Conservation (phyloP, 2,888 invertebrate species). For the Flexamia atlantica region DNA sequence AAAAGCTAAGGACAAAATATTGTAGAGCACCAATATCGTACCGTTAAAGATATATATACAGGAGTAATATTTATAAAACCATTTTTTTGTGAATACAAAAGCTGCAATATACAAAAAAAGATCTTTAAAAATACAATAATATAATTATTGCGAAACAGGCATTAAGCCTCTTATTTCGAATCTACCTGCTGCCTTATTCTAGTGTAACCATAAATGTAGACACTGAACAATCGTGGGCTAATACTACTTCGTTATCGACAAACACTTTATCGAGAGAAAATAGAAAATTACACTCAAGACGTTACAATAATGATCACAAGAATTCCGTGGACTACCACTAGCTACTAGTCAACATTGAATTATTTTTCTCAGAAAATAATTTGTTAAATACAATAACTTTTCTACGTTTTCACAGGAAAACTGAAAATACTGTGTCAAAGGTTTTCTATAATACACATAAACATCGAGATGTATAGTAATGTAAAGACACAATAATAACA, state of each 20-base stretch:
- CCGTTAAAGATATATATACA: slow-evolving; percentile 62
- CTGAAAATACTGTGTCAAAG: neutral
- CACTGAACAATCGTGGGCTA: slow-evolving; percentile 22
- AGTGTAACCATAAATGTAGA: slow-evolving; percentile 39
- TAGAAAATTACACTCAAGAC: slow-evolving; percentile 14
- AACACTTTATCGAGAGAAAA: slow-evolving; percentile 24
- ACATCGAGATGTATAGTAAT: too few species aligned
- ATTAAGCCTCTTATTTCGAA: slow-evolving; percentile 1
- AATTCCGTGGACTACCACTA: slow-evolving; percentile 28
- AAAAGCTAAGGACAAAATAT: slow-evolving; percentile 65
- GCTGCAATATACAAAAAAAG: slow-evolving; percentile 55
- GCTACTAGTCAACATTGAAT: slow-evolving; percentile 17
- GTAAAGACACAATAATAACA: too few species aligned
- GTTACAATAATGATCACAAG: slow-evolving; percentile 28
- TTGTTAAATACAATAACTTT: neutral
- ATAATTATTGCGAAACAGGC: slow-evolving; percentile 62
- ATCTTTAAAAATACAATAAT: slow-evolving; percentile 35
- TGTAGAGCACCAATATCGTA: slow-evolving; percentile 64
- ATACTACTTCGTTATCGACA: slow-evolving; percentile 28
- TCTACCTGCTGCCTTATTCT: slow-evolving; percentile 24
- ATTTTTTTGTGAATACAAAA: slow-evolving; percentile 64
- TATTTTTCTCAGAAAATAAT: slow-evolving; percentile 5
- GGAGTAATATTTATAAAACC: slow-evolving; percentile 64
- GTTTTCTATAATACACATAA: too few species aligned
- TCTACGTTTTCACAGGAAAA: neutral